Base-by-base conservation (phyloP, 1,140 invertebrate species). In the Eupeodes corollae region DNA sequence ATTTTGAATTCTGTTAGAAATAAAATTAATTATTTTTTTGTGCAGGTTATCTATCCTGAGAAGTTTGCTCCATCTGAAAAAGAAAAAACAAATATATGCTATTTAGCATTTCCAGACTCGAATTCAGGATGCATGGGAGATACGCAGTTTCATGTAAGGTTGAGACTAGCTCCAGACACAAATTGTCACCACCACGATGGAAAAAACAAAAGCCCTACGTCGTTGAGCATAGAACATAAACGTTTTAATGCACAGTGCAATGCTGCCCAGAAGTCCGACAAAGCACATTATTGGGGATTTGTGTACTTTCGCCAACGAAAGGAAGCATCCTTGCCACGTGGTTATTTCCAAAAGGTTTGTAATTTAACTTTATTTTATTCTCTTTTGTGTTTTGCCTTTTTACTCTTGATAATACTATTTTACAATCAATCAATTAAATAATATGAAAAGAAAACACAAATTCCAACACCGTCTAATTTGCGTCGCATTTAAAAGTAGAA, bases 81-180 rank as follows among this genome's bases (percentile, higher is more conserved):
- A 74, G 94, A 98, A 74, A 91, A 91, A 69, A 88, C 86, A 50
- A 98, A 95, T 73, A 89, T 98, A 52, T 98, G 93, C 73, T 99
- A 98, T 70, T 77, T 98, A 61, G 92, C 94, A 11, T 99, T 98
- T 72, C 96, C 96, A 10, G 96, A 98, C 70, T 98, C 94, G 0
- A 98, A 99, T 72, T 96, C 92, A 40, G 92, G 92, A 38, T 95
- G 93, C 68, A 97, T 97, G 89, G 94, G 94, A 46, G 92, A 99
- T 70, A 98, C 94, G 30, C 88, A 90, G 66, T 98, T 97, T 72
- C 89, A 95, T 62, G 91, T 98, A 58, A 79, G 93, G 49, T 56
- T 82, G 40, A 73, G 78, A 33, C 70, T 66, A 33, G 74, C 72
- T 51, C 68, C 75, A 35, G 66, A 60, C 30, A 8, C 3, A 26